phyloP scores from a whole-genome alignment of 1,140 invertebrate species.

The Wasmannia auropunctata region DNA sequence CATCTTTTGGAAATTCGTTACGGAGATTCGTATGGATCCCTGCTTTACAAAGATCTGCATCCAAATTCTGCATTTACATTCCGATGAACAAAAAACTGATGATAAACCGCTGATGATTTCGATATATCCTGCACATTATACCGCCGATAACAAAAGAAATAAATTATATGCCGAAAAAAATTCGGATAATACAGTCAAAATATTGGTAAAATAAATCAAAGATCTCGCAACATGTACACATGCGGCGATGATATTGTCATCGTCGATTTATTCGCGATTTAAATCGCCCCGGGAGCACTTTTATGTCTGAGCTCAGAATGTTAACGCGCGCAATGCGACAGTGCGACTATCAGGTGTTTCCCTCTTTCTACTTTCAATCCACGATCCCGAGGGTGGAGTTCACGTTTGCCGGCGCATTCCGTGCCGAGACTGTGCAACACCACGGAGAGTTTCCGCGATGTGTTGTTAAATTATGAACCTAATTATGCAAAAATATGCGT shows the following conservation, averaged over 20 bases:
- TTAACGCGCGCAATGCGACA: not conserved
- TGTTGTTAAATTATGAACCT: conserved; percentile 16
- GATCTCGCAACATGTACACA: not conserved
- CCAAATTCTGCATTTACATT: not conserved
- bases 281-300: not conserved
- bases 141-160: not conserved
- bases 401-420: not conserved
- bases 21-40: not conserved
- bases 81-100: not conserved
- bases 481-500: conserved; percentile 50
- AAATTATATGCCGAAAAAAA: not conserved
- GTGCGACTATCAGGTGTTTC: not conserved
- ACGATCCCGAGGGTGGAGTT: not conserved
- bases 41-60: not conserved
- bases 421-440: not conserved
- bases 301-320: conserved; percentile 1
- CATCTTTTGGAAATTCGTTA: not conserved
- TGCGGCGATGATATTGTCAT: not conserved
- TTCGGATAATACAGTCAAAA: not conserved
- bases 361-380: not conserved
- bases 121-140: not conserved
- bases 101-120: not conserved
- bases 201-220: not conserved
- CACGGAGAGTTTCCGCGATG: not conserved
- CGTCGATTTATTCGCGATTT: not conserved